These are phyloP conservation scores for Aphaenogaster floridana DNA, from an alignment of 1,140 invertebrate species.

Conservation along the genomic window DNA sequence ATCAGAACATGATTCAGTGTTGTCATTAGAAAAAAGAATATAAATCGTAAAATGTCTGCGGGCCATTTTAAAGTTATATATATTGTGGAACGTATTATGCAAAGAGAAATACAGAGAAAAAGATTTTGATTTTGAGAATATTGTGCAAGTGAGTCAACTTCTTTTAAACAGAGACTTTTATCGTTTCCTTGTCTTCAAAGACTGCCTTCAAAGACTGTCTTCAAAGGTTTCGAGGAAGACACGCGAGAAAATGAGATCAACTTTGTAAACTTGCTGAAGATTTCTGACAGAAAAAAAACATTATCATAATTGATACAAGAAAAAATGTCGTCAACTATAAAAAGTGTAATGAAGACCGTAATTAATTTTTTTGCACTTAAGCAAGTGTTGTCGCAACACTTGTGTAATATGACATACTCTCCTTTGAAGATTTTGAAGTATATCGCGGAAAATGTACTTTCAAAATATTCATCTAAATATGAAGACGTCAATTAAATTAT, in stretches of 20 bases:
- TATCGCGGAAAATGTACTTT: neutral
- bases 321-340: neutral
- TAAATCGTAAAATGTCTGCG: neutral
- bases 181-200: neutral
- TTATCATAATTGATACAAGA: neutral
- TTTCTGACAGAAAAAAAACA: neutral
- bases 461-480: constrained; percentile 25
- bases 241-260: neutral
- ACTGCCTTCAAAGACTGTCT: neutral
- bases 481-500: neutral
- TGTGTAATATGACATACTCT: neutral
- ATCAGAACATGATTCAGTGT: neutral
- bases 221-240: neutral
- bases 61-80: neutral
- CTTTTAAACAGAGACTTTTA: constrained; percentile 12
- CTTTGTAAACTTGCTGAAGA: neutral
- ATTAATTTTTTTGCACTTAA: constrained; percentile 30
- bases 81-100: neutral
- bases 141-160: neutral
- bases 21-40: neutral
- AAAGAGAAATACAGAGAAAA: constrained; percentile 1
- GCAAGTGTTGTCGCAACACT: neutral
- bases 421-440: constrained; percentile 6
- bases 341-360: neutral
- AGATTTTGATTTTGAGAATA: constrained; percentile 4